These are phyloP conservation scores for Notamacropus eugenii DNA, from an alignment of 2,797 vertebrate species.

Conservation along the genomic window DNA sequence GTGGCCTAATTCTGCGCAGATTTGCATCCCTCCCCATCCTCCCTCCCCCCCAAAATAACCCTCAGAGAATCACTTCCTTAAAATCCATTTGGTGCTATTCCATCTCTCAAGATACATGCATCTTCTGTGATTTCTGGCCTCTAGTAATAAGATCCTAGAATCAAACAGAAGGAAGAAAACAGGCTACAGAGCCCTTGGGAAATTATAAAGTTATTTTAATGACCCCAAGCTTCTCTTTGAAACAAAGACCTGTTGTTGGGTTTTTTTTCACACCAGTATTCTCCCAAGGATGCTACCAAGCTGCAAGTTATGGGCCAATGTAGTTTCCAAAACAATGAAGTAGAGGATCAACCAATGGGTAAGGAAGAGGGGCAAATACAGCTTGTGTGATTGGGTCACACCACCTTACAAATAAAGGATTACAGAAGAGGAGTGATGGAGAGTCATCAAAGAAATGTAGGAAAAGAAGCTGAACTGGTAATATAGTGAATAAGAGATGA, in stretches of 20 bases:
- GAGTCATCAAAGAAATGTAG: not conserved
- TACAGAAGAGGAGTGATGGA: not conserved
- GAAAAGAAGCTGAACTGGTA: not conserved
- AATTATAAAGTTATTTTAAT: not conserved
- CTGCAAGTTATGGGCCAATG: not conserved
- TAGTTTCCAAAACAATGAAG: not conserved
- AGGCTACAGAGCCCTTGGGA: not conserved
- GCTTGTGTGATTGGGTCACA: not conserved
- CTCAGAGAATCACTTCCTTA: conserved; percentile 56
- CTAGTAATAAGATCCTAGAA: conserved; percentile 48
- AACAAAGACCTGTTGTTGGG: not conserved
- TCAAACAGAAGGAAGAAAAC: not conserved
- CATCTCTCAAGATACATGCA: conserved; percentile 50
- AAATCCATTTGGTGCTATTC: conserved; percentile 48
- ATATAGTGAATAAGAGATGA: not conserved
- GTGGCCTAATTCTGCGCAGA: conserved; percentile 47
- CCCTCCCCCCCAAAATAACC: conserved; percentile 23
- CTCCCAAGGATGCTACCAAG: not conserved
- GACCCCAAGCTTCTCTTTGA: not conserved
- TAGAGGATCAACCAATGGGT: not conserved
- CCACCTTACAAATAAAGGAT: not conserved
- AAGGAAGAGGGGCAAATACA: not conserved
- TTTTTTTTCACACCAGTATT: not conserved
- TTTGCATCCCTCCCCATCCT: not conserved
- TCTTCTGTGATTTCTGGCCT: conserved; percentile 66